Evolutionary conservation across 2,797 vertebrate species (phyloP).

Genomic region (Lindbergichthys nudifrons): DNA sequence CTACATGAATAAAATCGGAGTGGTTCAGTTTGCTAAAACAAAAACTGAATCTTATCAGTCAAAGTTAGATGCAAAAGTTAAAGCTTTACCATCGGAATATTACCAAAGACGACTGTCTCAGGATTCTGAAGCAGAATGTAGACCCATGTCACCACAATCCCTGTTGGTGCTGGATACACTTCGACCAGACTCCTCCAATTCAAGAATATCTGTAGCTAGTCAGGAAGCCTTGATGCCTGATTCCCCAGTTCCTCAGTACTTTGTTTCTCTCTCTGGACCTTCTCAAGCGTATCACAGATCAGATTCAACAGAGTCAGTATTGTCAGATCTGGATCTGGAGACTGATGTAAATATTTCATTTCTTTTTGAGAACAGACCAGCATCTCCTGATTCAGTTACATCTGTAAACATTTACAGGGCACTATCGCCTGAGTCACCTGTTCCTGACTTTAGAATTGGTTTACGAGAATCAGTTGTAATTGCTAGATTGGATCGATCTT

Average conservation of each 20-base stretch:
- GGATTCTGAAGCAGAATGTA: slow-evolving; percentile 59
- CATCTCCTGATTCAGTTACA: slow-evolving; percentile 55
- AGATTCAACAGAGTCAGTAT: slow-evolving; percentile 59
- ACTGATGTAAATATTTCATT: slow-evolving; percentile 22
- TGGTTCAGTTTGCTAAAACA: slow-evolving; percentile 23
- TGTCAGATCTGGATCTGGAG: slow-evolving; percentile 52
- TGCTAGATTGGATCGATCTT: slow-evolving; percentile 21
- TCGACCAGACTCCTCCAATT: slow-evolving; percentile 57
- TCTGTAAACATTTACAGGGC: slow-evolving; percentile 49
- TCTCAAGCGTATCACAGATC: slow-evolving; percentile 38
- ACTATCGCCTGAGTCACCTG: slow-evolving; percentile 72
- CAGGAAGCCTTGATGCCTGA: slow-evolving; percentile 58
- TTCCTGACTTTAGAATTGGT: slow-evolving; percentile 64
- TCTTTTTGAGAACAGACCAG: slow-evolving; percentile 46
- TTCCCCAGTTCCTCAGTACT: slow-evolving; percentile 60
- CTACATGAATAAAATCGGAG: slow-evolving; percentile 41
- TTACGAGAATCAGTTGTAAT: slow-evolving; percentile 30
- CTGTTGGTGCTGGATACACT: slow-evolving; percentile 6
- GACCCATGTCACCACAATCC: slow-evolving; percentile 41
- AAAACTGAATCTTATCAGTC: slow-evolving; percentile 14
- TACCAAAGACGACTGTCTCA: slow-evolving; percentile 42
- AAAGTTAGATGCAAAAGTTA: neutral
- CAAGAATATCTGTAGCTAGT: slow-evolving; percentile 45
- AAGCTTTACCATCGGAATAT: slow-evolving; percentile 4
- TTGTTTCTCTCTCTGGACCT: neutral